Base-by-base conservation (phyloP, 2,888 invertebrate genomes). In the Ashinkailepas kermadecensis region DNA sequence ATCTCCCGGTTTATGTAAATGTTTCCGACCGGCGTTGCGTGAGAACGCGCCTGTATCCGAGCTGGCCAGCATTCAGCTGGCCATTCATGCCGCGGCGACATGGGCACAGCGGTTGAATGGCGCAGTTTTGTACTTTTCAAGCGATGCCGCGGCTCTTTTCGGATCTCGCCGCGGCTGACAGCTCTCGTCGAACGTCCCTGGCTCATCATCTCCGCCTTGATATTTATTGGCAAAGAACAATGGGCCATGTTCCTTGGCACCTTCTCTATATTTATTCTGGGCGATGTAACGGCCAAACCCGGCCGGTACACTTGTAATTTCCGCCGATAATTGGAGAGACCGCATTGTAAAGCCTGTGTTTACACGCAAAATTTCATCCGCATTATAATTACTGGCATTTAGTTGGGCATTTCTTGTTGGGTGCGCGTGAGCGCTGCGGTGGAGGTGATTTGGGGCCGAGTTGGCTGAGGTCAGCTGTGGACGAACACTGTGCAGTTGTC, bases 251-350 rank as follows among this genome's bases (percentile, higher is more conserved):
- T 21, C 54, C 54, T 56, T 56, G 54, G 74, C 74, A 74, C 74
- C 74, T 56, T 56, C 74, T 74, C 74, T 74, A 74, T 74, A 74
- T 74, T 74, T 74, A 74, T 74, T 74, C 74, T 74, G 74, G 74
- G 54, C 74, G 54, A 56, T 18, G 18, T 74, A 74, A 74, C 56
- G 74, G 54, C 56, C 74, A 54, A 74, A 74, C 74, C 21, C 8
- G 74, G 74, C 54, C 74, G 74, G 21, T 56, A 56, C 74, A 74
- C 74, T 54, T 74, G 74, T 74, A 74, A 74, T 74, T 74, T 74
- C 12, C 18, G 11, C 18, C 56, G 74, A 74, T 74, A 74, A 74
- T 74, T 74, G 74, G 18, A 21, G 54, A 56, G 74, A 56, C 74
- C 13, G 74, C 74, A 56, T 21, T 56, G 74, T 56, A 10, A 56